Evolutionary conservation across 2,888 invertebrate genomes (phyloP), one percentile per base, ranked within the genome.

Genomic region (Ormia ochracea): DNA sequence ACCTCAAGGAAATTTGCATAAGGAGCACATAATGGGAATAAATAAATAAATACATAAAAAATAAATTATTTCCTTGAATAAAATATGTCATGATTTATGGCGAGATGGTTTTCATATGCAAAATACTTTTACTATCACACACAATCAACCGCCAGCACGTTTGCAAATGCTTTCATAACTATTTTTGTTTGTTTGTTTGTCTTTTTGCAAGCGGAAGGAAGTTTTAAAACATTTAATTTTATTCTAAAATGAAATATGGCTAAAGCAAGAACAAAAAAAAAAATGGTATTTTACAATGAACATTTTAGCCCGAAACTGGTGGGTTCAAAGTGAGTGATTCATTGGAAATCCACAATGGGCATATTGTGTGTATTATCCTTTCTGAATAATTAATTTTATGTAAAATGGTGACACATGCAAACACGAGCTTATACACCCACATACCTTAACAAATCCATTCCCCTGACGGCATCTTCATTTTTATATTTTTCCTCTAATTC

Each of bases 401-500:
- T 12, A 54, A n/a, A n/a, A n/a, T n/a, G n/a, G n/a, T n/a, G n/a
- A n/a, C n/a, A n/a, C n/a, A n/a, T n/a, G n/a, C n/a, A n/a, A n/a
- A n/a, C n/a, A n/a, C n/a, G n/a, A n/a, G n/a, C n/a, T n/a, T n/a
- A n/a, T 23, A 5, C 1, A 36, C 1, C 19, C 7, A 82, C 84
- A 84, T 82, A 90, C 89, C 89, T 88, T 52, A 90, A 80, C 56
- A 90, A 82, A 78, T 90, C 87, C 85, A 90, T 86, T 56, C 89
- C 89, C 14, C 86, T 83, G 36, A 86, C 82, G 5, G 85, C 87
- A 84, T 90, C 87, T 76, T 89, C 89, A 2, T 81, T 56, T 7
- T 82, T 82, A 69, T 88, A 90, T 54, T 85, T 84, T n/a, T 87
- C 85, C 38, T 88, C 87, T 2, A 88, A 81, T 0, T 84, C 83